Evolutionary conservation across 2,113 vertebrate genomes (phyloP), one percentile per base, ranked within the genome.

Genomic region (Psammodynastes pulverulentus): DNA sequence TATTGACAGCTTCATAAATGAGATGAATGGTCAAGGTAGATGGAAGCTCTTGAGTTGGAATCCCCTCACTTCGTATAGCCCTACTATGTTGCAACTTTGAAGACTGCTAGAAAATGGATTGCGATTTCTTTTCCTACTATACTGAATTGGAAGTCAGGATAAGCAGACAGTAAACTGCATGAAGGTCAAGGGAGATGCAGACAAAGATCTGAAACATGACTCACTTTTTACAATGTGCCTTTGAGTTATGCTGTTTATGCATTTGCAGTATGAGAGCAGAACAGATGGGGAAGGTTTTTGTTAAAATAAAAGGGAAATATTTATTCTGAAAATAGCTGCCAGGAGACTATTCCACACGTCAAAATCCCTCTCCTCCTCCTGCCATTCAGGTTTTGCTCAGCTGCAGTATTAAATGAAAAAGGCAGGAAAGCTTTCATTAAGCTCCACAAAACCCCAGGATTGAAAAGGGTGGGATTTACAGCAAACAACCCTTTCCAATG

Each of bases 231-330:
- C 95, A 34, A 94, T 23, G 86, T 9, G 7, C 91, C 88, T 92
- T 84, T 94, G 93, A 92, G 88, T 96, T 94, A 95, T 94, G 89
- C 92, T 88, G 85, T 94, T 90, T 13, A 5, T 89, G 0, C 3
- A 92, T 49, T 94, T 95, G 90, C 91, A 95, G 89, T 95, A 95
- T 94, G 91, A 93, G 67, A 72, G 23, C 24, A 91, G 84, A 95
- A 93, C 95, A 97, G 96, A 95, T 93, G 95, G 94, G 24, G 91
- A 23, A 88, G 19, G 39, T 89, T 95, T 91, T 84, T 52, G 91
- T 92, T 88, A 12, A 93, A 96, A 95, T 92, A 94, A 54, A 1
- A 95, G 92, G 84, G 93, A 95, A 96, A 94, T 94, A 93, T 92
- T 95, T 96, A 1, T 93, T 95, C 94, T 95, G 0, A 86, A 90